Evolutionary conservation across 2,113 vertebrate genomes (phyloP).

Genomic region (Anseranas semipalmata): DNA sequence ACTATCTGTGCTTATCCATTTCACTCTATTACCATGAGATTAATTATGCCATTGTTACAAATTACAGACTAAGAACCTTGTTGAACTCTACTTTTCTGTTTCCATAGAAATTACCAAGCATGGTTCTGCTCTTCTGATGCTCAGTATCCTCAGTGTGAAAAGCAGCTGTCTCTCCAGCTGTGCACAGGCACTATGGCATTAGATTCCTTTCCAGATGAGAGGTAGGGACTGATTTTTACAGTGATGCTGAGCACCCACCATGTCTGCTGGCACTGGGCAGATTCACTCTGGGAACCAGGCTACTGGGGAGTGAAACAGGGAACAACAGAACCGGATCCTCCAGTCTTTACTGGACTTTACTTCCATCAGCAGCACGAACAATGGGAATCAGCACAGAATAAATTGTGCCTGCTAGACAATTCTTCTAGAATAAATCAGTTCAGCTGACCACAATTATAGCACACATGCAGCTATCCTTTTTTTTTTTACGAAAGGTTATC

Average conservation of each 20-base stretch:
- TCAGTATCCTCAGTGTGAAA: neutral
- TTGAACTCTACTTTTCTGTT: neutral
- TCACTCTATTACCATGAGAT: neutral
- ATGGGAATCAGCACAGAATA: neutral
- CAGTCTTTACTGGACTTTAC: neutral
- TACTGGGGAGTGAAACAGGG: neutral
- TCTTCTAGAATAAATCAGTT: neutral
- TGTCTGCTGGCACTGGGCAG: neutral
- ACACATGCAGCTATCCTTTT: neutral
- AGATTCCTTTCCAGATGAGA: neutral
- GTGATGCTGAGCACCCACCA: neutral
- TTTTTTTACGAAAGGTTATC: neutral
- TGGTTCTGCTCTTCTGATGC: neutral
- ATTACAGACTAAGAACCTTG: neutral
- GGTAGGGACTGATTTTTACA: neutral
- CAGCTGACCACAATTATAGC: neutral
- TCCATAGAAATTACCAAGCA: neutral
- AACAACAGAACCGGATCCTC: neutral
- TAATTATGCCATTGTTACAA: neutral
- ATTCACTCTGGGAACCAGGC: neutral
- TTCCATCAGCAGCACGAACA: neutral
- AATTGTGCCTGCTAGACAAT: neutral
- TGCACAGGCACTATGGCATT: accelerated
- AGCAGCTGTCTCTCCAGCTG: neutral
- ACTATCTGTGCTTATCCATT: neutral